Evolutionary conservation across 2,113 vertebrate genomes (phyloP).

Genomic region (Cyprinodon brontotheroides): DNA sequence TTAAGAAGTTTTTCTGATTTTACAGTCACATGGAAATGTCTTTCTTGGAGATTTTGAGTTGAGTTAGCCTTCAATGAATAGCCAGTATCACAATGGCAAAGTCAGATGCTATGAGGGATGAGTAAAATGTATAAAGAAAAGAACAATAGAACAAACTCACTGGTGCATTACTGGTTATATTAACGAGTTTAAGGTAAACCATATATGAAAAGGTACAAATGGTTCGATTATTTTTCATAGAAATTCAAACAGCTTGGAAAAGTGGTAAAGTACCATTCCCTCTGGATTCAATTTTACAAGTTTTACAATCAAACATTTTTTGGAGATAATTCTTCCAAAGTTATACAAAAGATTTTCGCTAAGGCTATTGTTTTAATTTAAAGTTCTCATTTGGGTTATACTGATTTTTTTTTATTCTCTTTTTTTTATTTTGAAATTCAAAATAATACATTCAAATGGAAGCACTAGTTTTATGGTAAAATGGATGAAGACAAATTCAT

Average conservation of each 20-base stretch:
- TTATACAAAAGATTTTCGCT: neutral
- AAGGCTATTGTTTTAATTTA: too few relatives aligned
- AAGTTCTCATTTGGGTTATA: too few relatives aligned
- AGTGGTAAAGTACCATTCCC: neutral
- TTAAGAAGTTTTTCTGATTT: slow-evolving; percentile 26
- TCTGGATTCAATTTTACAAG: neutral
- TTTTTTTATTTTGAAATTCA: neutral
- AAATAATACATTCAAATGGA: neutral
- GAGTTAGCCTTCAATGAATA: neutral
- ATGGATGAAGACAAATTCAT: neutral
- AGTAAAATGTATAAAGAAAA: neutral
- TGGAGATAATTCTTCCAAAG: neutral
- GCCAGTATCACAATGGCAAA: neutral
- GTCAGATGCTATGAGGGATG: slow-evolving; percentile 5
- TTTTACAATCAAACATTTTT: neutral
- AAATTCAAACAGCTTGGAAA: too few relatives aligned
- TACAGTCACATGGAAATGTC: slow-evolving; percentile 7
- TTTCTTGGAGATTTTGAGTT: slow-evolving; percentile 24
- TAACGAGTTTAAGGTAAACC: neutral
- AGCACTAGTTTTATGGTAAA: neutral
- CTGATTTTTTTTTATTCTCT: too few relatives aligned
- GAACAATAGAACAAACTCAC: neutral
- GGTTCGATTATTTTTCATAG: neutral
- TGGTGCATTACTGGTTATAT: neutral
- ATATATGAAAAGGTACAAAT: neutral